These are phyloP conservation scores for Vollenhovia emeryi DNA, from an alignment of 1,140 invertebrate genomes.

Conservation along the genomic window DNA sequence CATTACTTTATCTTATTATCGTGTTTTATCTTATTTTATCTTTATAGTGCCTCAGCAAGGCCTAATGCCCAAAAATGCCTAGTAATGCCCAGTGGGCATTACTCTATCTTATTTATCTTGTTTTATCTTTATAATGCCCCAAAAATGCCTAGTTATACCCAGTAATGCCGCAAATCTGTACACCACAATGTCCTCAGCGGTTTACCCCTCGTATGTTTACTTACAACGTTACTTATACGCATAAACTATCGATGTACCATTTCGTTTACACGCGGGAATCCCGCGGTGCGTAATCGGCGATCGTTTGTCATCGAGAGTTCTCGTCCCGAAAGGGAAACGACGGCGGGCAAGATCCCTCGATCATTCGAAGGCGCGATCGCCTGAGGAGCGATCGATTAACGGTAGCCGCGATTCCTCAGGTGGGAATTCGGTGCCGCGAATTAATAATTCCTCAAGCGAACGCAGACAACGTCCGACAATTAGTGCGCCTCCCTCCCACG, in stretches of 20 bases:
- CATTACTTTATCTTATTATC: too few relatives aligned
- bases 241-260: background rate
- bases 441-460: slow-evolving; percentile 34
- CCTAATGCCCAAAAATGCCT: too few relatives aligned
- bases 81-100: too few relatives aligned
- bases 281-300: background rate
- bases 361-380: slow-evolving; percentile 2
- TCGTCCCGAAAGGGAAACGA: slow-evolving; percentile 62
- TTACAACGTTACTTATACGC: background rate
- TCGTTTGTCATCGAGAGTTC: slow-evolving; percentile 28
- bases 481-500: slow-evolving; percentile 59
- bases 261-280: background rate
- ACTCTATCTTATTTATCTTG: too few relatives aligned
- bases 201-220: too few relatives aligned
- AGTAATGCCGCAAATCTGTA: too few relatives aligned
- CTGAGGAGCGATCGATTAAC: background rate
- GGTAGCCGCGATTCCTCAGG: background rate
- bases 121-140: too few relatives aligned
- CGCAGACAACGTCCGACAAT: slow-evolving; percentile 62
- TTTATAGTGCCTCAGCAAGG: too few relatives aligned
- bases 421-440: slow-evolving; percentile 44
- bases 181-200: too few relatives aligned
- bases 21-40: too few relatives aligned
- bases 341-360: background rate
- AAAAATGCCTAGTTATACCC: too few relatives aligned